Evolutionary conservation across 2,888 invertebrate species (phyloP).

Genomic region (Drosophila austrosaltans): DNA sequence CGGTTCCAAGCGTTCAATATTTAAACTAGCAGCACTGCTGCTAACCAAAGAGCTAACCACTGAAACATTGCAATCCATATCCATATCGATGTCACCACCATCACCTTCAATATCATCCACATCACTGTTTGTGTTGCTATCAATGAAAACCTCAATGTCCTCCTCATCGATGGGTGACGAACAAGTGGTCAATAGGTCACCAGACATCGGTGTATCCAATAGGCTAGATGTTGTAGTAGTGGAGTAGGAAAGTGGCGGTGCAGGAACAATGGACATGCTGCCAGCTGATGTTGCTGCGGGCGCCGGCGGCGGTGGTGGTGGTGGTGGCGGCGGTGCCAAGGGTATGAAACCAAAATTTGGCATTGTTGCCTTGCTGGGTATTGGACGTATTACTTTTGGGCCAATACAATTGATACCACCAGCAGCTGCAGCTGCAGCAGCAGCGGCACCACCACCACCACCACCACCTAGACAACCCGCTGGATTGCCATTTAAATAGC

Average conservation of each 20-base stretch:
- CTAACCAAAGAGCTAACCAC: slow-evolving; percentile 68
- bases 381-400: slow-evolving; percentile 85
- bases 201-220: too few relatives aligned
- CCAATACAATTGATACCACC: slow-evolving; percentile 17
- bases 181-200: neutral
- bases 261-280: too few relatives aligned
- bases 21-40: slow-evolving; percentile 66
- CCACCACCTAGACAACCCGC: slow-evolving; percentile 25
- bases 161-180: slow-evolving; percentile 15
- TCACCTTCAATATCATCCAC: slow-evolving; percentile 80
- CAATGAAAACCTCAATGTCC: neutral
- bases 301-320: slow-evolving; percentile 16
- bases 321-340: slow-evolving; percentile 41
- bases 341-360: slow-evolving; percentile 82
- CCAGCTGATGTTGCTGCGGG: slow-evolving; percentile 3
- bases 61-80: slow-evolving; percentile 69
- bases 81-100: slow-evolving; percentile 50
- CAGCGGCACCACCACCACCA: slow-evolving; percentile 23
- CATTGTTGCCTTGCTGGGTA: slow-evolving; percentile 84
- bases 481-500: slow-evolving; percentile 72
- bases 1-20: slow-evolving; percentile 58
- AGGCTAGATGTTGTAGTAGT: too few relatives aligned
- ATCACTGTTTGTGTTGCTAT: slow-evolving; percentile 51
- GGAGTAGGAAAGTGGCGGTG: too few relatives aligned
- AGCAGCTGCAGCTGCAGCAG: neutral